A percentile compares a stretch with the other conserved stretches of the same genome.
These are phyloP conservation scores for Sitta carolinensis DNA, from an alignment of 2,797 vertebrate genomes.

Conservation along the genomic window DNA sequence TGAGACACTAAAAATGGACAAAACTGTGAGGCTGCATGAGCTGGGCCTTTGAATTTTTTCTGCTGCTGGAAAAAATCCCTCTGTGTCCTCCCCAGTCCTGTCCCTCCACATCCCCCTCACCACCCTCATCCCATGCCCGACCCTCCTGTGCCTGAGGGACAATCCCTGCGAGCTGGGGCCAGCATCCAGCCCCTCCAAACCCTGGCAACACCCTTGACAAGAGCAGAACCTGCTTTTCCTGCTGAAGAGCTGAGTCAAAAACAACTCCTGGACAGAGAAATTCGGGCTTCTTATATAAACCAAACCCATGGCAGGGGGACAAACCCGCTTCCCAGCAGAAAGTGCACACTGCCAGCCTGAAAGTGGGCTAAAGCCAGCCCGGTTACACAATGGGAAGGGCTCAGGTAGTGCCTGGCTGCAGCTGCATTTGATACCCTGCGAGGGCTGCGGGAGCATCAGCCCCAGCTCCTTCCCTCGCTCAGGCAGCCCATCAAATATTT, in stretches of 20 bases:
- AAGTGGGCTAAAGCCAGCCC: background rate
- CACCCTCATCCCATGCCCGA: background rate
- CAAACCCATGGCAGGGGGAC: background rate
- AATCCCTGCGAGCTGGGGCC: accelerated
- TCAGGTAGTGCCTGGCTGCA: conserved; percentile 45
- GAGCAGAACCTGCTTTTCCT: background rate
- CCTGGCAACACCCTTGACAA: accelerated
- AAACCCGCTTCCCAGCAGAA: background rate
- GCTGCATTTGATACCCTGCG: conserved; percentile 45
- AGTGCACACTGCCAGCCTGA: accelerated
- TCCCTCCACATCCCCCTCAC: background rate
- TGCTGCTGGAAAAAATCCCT: background rate
- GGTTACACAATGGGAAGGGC: background rate
- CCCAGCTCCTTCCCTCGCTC: conserved; percentile 84
- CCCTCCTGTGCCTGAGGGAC: background rate
- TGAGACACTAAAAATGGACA: background rate
- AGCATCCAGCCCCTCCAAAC: background rate
- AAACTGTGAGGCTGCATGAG: accelerated
- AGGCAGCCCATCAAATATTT: conserved; percentile 95
- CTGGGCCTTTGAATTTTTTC: background rate
- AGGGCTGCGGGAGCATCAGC: conserved; percentile 61
- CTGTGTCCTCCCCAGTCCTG: background rate
- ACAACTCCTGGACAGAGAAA: background rate
- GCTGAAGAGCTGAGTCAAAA: background rate
- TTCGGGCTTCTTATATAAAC: background rate